Evolutionary conservation across 2,797 vertebrate species (phyloP), one percentile per base, ranked within the genome.

Genomic region (Carcharodon carcharias): DNA sequence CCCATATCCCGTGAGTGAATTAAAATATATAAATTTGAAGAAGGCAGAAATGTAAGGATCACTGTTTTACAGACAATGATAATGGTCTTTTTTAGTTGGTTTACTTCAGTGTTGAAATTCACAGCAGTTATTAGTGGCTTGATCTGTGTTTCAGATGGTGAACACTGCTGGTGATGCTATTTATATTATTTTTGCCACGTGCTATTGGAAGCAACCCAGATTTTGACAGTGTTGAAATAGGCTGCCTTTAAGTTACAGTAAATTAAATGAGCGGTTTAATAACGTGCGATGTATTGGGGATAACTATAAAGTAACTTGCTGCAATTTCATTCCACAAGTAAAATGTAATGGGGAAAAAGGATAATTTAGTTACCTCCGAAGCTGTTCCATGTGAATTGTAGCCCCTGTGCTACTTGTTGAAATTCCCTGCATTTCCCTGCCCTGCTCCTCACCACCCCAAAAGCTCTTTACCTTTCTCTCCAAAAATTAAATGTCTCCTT

Each of bases 171-270:
- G 63, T 23, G n/a, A n/a, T 93, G 65, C 61, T 40, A 93, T 65
- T 93, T 45, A 61, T 91, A 91, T 91, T 61, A 93, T 65, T 93
- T 65, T 58, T 89, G 88, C 88, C 88, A 89, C 28, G 28, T 58
- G 61, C 61, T 63, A 0, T n/a, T 63, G 35, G 89, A 92, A 63
- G 16, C 16, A 61, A 35, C 58, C 89, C 58, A 93, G 91, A 23
- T 93, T 93, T 65, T 93, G 91, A 93, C 61, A 93, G 61, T 65
- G 21, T 6, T 26, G n/a, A 67, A 93, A 40, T 54, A 93, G 58
- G 31, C 58, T 89, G 54, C 9, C 89, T 92, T 63, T 61, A 85
- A 85, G 26, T 50, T 50, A 85, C 82, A 50, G 45, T 50, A 85
- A 85, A 85, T 85, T 50, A 85, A 65, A 65, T 61, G 89, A 92